Evolutionary conservation across 2,113 vertebrate genomes (phyloP).

Genomic region (Elephantulus edwardii): DNA sequence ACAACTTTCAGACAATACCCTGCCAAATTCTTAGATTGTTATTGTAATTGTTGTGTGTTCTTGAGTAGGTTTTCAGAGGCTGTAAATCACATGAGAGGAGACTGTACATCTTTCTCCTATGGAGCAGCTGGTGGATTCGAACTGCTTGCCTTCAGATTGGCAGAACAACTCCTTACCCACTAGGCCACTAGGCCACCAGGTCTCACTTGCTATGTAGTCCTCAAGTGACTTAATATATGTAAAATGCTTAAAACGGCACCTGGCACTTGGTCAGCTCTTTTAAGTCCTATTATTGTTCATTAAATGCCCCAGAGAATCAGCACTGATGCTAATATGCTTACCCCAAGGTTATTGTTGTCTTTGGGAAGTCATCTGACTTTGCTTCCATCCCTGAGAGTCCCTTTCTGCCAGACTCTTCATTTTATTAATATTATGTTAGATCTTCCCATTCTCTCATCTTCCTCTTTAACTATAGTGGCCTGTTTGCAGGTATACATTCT

Average conservation of each 20-base stretch:
- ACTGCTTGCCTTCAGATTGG: too few relatives aligned
- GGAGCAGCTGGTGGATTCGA: too few relatives aligned
- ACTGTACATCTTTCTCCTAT: too few relatives aligned
- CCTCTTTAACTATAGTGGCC: not conserved
- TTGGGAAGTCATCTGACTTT: not conserved
- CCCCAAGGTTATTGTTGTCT: not conserved
- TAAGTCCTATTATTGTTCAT: not conserved
- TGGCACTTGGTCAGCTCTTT: not conserved
- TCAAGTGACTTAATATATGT: not conserved
- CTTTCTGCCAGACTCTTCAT: not conserved
- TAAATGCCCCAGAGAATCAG: not conserved
- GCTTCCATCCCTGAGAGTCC: not conserved
- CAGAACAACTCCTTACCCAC: too few relatives aligned
- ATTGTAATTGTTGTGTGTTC: too few relatives aligned
- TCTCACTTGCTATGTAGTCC: too few relatives aligned
- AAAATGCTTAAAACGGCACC: not conserved
- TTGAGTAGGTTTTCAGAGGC: too few relatives aligned
- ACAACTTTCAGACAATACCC: not conserved
- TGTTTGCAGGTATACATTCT: not conserved
- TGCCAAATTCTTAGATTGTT: slow-evolving; percentile 5
- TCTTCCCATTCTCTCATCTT: not conserved
- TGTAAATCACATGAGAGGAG: too few relatives aligned
- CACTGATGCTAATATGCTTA: not conserved
- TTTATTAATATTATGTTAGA: not conserved
- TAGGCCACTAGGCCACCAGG: too few relatives aligned